phyloP scores from a whole-genome alignment of 2,113 vertebrate genomes.

The Calyptomena viridis region DNA sequence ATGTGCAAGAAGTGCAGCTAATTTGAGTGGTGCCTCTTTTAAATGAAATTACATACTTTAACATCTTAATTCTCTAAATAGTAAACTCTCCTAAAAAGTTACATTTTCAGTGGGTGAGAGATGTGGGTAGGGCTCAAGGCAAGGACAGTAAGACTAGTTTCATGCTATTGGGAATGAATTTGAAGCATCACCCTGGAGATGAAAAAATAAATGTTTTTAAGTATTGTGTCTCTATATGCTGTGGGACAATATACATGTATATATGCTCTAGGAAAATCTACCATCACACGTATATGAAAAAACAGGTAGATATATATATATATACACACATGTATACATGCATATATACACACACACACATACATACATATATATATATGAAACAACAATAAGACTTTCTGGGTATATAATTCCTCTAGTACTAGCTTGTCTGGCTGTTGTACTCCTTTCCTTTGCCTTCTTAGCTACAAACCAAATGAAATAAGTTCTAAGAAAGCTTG shows the following conservation, averaged over 20 bases:
- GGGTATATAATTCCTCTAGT: neutral
- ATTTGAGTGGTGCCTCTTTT: neutral
- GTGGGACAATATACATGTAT: neutral
- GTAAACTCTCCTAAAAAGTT: neutral
- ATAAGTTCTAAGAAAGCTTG: neutral
- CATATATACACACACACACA: neutral
- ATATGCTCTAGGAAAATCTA: neutral
- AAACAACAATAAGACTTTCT: neutral
- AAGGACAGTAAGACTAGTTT: neutral
- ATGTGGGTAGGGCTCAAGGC: neutral
- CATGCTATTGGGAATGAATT: neutral
- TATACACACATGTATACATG: neutral
- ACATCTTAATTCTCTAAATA: neutral
- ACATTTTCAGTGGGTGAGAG: neutral
- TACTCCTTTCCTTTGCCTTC: neutral
- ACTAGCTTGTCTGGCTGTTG: neutral
- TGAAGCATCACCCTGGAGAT: neutral
- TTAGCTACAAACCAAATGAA: neutral
- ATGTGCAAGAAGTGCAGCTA: neutral
- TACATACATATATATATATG: neutral
- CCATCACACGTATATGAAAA: neutral
- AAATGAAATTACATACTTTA: neutral
- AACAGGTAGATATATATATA: neutral
- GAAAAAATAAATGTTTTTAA: neutral
- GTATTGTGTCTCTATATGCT: neutral